phyloP scores from a whole-genome alignment of 30 jellyfish, hydroid and myxozoan species.

The Cassiopea xamachana region DNA sequence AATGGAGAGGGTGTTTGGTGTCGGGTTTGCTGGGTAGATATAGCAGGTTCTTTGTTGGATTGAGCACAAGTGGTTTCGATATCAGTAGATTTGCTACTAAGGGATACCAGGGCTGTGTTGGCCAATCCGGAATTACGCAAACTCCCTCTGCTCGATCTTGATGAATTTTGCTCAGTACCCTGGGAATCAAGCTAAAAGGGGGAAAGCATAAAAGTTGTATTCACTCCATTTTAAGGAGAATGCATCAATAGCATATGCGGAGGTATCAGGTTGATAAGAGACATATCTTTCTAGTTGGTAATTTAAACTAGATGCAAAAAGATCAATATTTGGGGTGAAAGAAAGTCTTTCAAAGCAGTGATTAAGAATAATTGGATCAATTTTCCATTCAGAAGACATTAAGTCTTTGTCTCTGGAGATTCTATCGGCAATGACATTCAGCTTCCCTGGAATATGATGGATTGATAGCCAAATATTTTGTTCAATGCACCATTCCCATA shows the following conservation, averaged over 20 bases:
- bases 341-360: background rate
- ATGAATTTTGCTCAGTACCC: background rate
- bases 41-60: background rate
- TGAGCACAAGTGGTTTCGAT: background rate
- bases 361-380: background rate
- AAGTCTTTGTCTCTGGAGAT: conserved; percentile 7
- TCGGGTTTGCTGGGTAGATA: background rate
- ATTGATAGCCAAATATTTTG: conserved; percentile 25
- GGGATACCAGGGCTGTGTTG: conserved; percentile 10
- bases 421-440: conserved; percentile 29
- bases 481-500: conserved; percentile 43
- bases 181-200: conserved; percentile 34
- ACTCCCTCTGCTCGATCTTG: conserved; percentile 1
- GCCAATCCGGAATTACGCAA: conserved; percentile 9
- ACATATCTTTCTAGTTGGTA: background rate
- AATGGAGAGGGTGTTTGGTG: background rate
- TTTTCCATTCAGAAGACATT: conserved; percentile 27
- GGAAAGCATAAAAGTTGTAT: conserved; percentile 52
- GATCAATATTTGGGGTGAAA: conserved; percentile 48
- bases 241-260: conserved; percentile 23
- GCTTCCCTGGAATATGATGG: conserved; percentile 46
- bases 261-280: too few species aligned
- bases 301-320: conserved; percentile 44
- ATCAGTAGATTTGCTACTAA: background rate
- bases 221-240: conserved; percentile 48